These are phyloP conservation scores for Pocillopora verrucosa DNA, from an alignment of 64 coral and sea anemone genomes.

Conservation along the genomic window DNA sequence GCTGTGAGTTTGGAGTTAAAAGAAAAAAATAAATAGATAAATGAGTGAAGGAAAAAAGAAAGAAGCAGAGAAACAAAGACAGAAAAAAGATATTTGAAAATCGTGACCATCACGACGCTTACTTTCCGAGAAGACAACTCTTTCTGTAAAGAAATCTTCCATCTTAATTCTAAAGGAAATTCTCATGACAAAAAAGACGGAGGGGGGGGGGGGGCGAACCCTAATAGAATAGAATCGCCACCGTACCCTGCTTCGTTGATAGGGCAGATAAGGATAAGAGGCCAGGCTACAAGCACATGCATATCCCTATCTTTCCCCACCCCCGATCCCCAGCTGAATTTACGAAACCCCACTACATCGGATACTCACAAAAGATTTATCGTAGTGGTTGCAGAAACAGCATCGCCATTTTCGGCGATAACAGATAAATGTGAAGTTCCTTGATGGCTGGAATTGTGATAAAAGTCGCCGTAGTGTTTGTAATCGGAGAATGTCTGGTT, in stretches of 20 bases:
- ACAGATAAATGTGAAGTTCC: conserved; percentile 90
- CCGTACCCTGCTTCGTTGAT: too few relatives aligned
- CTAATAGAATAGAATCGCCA: too few relatives aligned
- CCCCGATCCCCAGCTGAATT: background rate
- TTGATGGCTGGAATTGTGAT: conserved; percentile 51
- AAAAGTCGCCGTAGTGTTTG: conserved; percentile 80
- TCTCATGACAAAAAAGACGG: too few relatives aligned
- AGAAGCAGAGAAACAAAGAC: background rate
- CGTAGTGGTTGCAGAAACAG: conserved; percentile 90
- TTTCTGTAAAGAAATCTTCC: too few relatives aligned
- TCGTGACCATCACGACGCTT: too few relatives aligned
- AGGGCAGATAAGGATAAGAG: too few relatives aligned
- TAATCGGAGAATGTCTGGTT: conserved; percentile 67
- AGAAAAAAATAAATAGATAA: background rate
- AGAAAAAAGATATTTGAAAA: too few relatives aligned
- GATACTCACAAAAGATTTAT: conserved; percentile 87
- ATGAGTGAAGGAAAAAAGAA: background rate
- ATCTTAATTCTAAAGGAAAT: too few relatives aligned
- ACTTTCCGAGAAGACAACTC: too few relatives aligned
- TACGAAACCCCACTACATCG: background rate
- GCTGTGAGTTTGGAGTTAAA: background rate
- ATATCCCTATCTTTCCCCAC: too few relatives aligned
- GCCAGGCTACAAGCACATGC: too few relatives aligned
- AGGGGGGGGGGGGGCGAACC: too few relatives aligned
- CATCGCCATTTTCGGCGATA: conserved; percentile 87